Evolutionary conservation across 2,888 invertebrate species (phyloP), one percentile per base, ranked within the genome.

Genomic region (Tiliacea citrago): DNA sequence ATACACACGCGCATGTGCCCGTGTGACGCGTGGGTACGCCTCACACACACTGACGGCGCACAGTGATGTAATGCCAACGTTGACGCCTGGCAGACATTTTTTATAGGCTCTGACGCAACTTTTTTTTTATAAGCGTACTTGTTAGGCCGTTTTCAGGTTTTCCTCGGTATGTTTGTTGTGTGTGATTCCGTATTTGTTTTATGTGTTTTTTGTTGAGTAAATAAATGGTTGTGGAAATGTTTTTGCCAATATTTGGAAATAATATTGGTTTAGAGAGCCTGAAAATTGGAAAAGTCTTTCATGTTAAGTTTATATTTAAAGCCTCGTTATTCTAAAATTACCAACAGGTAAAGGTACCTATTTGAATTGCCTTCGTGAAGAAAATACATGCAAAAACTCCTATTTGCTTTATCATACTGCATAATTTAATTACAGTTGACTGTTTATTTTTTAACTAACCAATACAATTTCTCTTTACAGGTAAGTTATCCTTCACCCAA

Each of bases 21-120:
- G 66, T 58, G 82, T 81, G 49, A 73, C 79, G 80, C 87, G 90
- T 88, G 86, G 85, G 89, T 87, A 88, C 63, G 86, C 72, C 35
- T 10, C 68, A 81, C 86, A 69, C 93, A 93, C 92, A 93, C 90
- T 76, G 8, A 47, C 63, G 42, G 39, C 45, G 42, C 69, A 13
- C 73, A 91, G 94, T 96, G 96, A 96, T 96, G 96, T 96, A 96
- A 96, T 93, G 91, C 91, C 81, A 87, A 86, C 92, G 93, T 94
- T 95, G 96, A 95, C 95, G 95, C 92, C 93, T 93, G 89, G 94
- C 93, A 96, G 96, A 96, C 96, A 96, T 95, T 96, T 96, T 96
- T 96, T 96, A 95, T 96, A 94, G 90, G 86, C 92, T 94, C 92
- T 96, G 96, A 96, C 96, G 96, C 96, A 96, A 96, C 94, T 90